phyloP scores from a whole-genome alignment of 2,797 vertebrate genomes.

The Anabacerthia variegaticeps region DNA sequence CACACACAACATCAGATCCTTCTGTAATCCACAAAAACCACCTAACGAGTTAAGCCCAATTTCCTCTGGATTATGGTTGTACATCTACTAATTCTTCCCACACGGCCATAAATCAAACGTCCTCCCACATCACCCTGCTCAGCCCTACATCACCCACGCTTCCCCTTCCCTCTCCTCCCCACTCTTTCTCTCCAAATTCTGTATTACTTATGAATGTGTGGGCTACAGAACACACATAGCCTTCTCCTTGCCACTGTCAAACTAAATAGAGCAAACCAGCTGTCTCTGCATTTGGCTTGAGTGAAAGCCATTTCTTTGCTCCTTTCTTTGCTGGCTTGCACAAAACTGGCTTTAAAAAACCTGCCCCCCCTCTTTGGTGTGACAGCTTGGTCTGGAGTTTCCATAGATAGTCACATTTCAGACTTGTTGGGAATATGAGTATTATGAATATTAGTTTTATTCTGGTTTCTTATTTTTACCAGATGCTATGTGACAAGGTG shows the following conservation, averaged over 20 bases:
- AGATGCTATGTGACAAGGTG: background rate
- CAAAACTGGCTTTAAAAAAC: background rate
- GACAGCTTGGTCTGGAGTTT: background rate
- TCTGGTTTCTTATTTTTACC: background rate
- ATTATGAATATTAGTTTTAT: background rate
- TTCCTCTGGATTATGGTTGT: background rate
- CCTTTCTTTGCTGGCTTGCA: background rate
- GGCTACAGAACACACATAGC: background rate
- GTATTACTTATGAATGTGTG: background rate
- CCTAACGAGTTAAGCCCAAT: background rate
- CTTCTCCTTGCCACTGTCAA: background rate
- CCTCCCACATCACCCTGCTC: background rate
- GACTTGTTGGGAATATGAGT: background rate
- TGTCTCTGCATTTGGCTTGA: background rate
- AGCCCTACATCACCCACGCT: background rate
- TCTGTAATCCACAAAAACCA: background rate
- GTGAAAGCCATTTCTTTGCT: background rate
- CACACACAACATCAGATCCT: background rate
- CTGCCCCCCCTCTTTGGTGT: background rate
- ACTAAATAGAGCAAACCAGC: background rate
- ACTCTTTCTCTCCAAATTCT: background rate
- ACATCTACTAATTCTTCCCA: background rate
- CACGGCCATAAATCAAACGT: background rate
- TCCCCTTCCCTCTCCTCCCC: background rate
- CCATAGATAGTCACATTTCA: background rate